Base-by-base conservation (phyloP, 1,140 invertebrate species). In the Drosophila neocordata region DNA sequence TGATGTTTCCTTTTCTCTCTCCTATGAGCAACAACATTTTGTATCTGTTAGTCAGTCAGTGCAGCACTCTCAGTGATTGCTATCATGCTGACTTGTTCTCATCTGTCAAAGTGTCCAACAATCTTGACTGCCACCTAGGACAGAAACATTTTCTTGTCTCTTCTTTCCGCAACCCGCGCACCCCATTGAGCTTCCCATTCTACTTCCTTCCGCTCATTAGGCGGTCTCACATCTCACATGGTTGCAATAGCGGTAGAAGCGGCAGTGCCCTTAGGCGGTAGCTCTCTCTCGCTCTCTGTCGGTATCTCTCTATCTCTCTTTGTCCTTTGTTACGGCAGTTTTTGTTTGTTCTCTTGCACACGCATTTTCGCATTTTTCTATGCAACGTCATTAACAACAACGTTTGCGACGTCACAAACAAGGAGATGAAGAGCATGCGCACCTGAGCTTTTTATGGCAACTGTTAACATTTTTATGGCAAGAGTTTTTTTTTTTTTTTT, bases 141-240 rank as follows among this genome's bases (percentile, higher is more conserved):
- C 60, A 44, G 35, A 22, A 41, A 5, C 27, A 31, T 31, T 31
- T 31, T 31, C 22, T 24, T 4, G 22, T 24, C 22, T 24, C 22
- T 1, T 24, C 22, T 24, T 4, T 24, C 22, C 22, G n/a, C n/a
- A n/a, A 24, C 22, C 22, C 2, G 22, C 22, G 7, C 7, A 6
- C 27, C 27, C 27, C 7, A 6, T 31, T 6, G 4, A 31, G 7
- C 4, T 35, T 27, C 15, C 44, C 41, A 48, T 59, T 61, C 69
- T 38, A 65, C 58, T 88, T 89, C 76, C 84, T 88, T 88, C 84
- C 83, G 83, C 84, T 88, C 83, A 88, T 88, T 88, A 88, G 82
- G 65, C 67, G 66, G 35, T 65, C 60, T 73, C 68, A 71, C 61
- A 72, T 57, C 72, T 73, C 53, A 15, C 41, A 51, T 15, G 38